phyloP scores from a whole-genome alignment of 2,113 vertebrate species.

The Apteryx owenii region DNA sequence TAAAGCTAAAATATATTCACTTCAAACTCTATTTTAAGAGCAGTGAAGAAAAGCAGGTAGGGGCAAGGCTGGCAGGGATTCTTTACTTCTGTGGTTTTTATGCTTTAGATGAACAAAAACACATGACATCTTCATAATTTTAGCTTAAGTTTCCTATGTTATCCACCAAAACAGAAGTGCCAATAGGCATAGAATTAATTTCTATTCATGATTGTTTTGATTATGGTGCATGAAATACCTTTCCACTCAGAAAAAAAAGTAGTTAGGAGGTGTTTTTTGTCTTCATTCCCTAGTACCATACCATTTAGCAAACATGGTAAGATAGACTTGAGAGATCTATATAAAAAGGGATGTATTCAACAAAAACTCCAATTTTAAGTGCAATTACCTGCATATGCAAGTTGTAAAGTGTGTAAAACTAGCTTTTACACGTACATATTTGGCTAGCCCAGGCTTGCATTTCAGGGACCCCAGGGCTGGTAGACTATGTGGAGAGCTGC shows the following conservation, averaged over 20 bases:
- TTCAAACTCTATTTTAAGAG: constrained; percentile 21
- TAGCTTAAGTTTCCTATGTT: not conserved
- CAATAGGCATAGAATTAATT: not conserved
- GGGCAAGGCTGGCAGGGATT: not conserved
- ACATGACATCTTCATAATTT: not conserved
- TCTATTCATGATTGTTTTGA: not conserved
- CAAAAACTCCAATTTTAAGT: not conserved
- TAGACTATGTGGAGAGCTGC: not conserved
- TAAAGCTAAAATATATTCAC: not conserved
- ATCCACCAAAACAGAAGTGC: not conserved
- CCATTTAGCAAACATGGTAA: not conserved
- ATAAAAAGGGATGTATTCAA: not conserved
- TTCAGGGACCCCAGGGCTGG: not conserved
- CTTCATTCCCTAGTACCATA: not conserved
- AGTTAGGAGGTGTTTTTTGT: not conserved
- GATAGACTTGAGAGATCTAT: not conserved
- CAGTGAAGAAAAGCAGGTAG: constrained; percentile 1
- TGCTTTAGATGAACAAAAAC: not conserved
- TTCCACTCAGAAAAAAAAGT: not conserved
- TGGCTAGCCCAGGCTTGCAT: not conserved
- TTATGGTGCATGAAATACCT: not conserved
- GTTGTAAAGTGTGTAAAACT: not conserved
- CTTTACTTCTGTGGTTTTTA: constrained; percentile 2
- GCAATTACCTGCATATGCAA: constrained; percentile 17
- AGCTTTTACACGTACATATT: not conserved